Evolutionary conservation across 37 sponge, comb jelly and placozoan species (phyloP), one percentile per base, ranked within the genome.

Genomic region (Agelas oroides): DNA sequence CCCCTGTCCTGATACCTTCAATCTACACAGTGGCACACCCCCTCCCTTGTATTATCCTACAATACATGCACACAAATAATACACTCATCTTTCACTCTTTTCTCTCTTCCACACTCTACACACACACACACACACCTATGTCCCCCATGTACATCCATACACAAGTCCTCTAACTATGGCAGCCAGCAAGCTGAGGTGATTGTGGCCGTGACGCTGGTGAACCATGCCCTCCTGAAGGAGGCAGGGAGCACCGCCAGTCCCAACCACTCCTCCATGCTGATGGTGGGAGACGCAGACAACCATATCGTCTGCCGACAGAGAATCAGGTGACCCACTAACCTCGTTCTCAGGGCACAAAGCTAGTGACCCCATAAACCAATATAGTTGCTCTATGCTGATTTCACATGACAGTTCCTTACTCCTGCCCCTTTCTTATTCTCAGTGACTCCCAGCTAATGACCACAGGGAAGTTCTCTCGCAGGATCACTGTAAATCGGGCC

Each of bases 201-300:
- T 0, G 71, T 90, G 0, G 86, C 79, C 15, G 68, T 89, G 16
- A 16, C 11, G 23, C 76, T 94, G 3, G 52, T 69, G 30, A 87
- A 89, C 61, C 77, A 79, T 61, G 57, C 62, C 24, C 40, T 77
- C 34, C 75, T 82, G 46, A 91, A 71, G 66, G 86, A 80, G 65
- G 52, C 38, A 14, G 77, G 77, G n/a, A 16, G 53, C 25, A 85
- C 86, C 38, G 32, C 70, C 53, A 82, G 86, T 46, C 79, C 65
- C 12, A 70, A 53, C 67, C 86, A 85, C 75, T 56, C 87, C 38
- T 76, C 60, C 33, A 17, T 91, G 53, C 85, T 96, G 24, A 59
- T 96, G 38, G 81, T 96, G 15, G 95, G 97, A 34, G 92, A 96
- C 64, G 33, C 52, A 28, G 70, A 64, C 23, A 86, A 96, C 66